These are phyloP conservation scores for Colaptes auratus DNA, from an alignment of 2,113 vertebrate species.

Conservation along the genomic window DNA sequence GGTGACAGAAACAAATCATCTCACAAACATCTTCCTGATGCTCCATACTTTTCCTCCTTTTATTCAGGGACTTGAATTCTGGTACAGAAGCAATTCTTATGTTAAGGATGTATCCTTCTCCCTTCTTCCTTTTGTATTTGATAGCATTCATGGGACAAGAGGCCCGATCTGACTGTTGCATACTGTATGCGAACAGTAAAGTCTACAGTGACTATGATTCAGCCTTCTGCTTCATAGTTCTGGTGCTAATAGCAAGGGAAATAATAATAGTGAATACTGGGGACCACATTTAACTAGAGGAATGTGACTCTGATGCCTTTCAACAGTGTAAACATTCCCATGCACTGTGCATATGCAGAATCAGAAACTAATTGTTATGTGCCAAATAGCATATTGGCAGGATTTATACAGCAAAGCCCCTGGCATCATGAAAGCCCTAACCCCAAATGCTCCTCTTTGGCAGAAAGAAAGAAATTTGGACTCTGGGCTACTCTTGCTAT, in stretches of 20 bases:
- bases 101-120: not conserved
- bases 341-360: not conserved
- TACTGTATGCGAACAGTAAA: not conserved
- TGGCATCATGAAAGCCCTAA: constrained; percentile 58
- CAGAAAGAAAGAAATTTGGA: constrained; percentile 44
- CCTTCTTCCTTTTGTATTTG: not conserved
- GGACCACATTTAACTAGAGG: not conserved
- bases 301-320: not conserved
- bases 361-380: constrained; percentile 40
- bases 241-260: not conserved
- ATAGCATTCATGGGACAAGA: not conserved
- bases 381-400: constrained; percentile 59
- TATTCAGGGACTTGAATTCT: not conserved
- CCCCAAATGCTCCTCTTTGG: constrained; percentile 55
- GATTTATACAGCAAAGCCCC: constrained; percentile 47
- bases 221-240: not conserved
- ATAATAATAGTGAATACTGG: not conserved
- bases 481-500: constrained; percentile 48
- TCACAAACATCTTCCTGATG: not conserved
- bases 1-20: not conserved
- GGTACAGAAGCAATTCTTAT: not conserved
- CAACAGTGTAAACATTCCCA: not conserved
- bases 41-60: not conserved
- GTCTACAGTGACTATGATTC: not conserved
- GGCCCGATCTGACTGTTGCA: rapidly evolving